Conservation (phyloP, 2,888 invertebrate species). For the Pristionchus maxplancki region DNA sequence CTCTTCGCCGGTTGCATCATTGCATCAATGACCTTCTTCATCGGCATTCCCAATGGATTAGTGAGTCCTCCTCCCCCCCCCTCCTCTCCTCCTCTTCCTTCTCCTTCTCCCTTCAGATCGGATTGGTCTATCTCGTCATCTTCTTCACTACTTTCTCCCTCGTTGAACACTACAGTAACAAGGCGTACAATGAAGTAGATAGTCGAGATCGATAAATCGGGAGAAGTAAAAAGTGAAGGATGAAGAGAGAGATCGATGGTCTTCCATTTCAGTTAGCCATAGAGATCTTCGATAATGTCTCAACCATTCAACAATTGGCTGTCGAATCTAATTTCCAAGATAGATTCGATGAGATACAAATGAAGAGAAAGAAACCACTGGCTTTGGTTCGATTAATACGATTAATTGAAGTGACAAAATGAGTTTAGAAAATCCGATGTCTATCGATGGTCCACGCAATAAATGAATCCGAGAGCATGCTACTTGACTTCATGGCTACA, state of each 20-base stretch:
- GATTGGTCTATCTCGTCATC: not conserved
- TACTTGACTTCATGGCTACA: slow-evolving; percentile 13
- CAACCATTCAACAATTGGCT: slow-evolving; percentile 15
- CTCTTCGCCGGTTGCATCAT: not conserved
- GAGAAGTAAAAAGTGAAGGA: not conserved
- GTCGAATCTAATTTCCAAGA: slow-evolving; percentile 26
- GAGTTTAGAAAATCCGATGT: not conserved
- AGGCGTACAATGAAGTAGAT: slow-evolving; percentile 32
- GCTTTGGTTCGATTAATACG: not conserved
- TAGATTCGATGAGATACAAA: not conserved
- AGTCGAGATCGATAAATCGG: slow-evolving; percentile 36
- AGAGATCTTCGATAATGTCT: slow-evolving; percentile 9
- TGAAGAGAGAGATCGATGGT: not conserved
- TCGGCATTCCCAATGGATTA: slow-evolving; percentile 1
- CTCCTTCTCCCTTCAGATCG: not conserved
- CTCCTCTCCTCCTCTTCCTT: not conserved
- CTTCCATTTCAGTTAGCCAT: slow-evolving; percentile 8
- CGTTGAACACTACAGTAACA: slow-evolving; percentile 23
- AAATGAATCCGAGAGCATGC: not conserved
- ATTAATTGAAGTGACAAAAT: not conserved
- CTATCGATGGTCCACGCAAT: not conserved
- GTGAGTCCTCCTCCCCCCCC: not conserved
- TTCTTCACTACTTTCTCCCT: not conserved
- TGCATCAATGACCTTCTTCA: not conserved
- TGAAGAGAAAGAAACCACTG: not conserved